Base-by-base conservation (phyloP, 2,113 vertebrate species). In the Scatophagus argus region DNA sequence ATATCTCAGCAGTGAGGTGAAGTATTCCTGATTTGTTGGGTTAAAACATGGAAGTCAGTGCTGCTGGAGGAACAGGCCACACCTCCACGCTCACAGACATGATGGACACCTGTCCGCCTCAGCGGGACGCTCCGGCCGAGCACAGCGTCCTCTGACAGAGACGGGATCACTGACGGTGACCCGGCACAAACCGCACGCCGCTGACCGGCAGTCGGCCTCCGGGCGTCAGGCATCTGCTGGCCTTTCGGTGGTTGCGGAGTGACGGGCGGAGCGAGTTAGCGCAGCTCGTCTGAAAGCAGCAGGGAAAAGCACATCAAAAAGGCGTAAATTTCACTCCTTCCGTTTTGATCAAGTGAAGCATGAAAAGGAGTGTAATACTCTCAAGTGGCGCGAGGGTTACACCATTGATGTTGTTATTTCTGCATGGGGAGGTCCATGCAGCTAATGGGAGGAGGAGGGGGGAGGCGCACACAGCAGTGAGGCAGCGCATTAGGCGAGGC, bases 341-440 rank as follows among this genome's bases (percentile, higher is more conserved):
- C 94, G 94, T 97, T 96, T 96, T 96, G 95, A 96, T 96, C 92
- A 96, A 96, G 96, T 95, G 94, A 96, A 95, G 96, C 96, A 95
- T 97, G 96, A 97, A 96, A 96, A 96, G 95, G 95, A 96, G 95
- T 94, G 96, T 95, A 95, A 96, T 95, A 93, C 96, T 95, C 93
- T 97, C 95, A 96, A 96, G 95, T 96, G 96, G 95, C 86, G 43
- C 34, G 84, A 92, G 95, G 95, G 94, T 94, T 94, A 94, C 92
- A 90, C 94, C 93, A 96, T 96, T 96, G 95, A 96, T 95, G 95
- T 90, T 84, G 94, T 97, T 96, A 96, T 94, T 96, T 96, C 96
- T 96, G 96, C 96, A 95, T 93, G 92, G 96, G 91, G 95, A 93
- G 94, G 93, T 93, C 94, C 94, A 95, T 92, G 96, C 95, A 95